Base-by-base conservation (phyloP, 2,797 vertebrate species). In the Merluccius polli region DNA sequence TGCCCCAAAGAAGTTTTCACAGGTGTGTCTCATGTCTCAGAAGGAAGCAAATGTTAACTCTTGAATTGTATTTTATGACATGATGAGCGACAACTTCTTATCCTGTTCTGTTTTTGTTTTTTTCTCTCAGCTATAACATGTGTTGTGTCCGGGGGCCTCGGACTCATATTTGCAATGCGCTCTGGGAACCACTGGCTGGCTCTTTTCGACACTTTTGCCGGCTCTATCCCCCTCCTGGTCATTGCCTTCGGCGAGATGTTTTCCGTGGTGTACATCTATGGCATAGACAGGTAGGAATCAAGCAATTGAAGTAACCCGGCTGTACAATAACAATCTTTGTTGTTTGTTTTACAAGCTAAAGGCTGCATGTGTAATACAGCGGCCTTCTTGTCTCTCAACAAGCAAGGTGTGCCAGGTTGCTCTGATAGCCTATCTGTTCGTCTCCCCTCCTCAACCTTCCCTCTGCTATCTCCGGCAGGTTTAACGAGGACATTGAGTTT, bases 181-280 rank as follows among this genome's bases (percentile, higher is more conserved):
- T 98, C 97, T 2, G 97, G 98, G 70, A 96, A 96, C 85, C 98
- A 99, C 84, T 99, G 96, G 98, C 88, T 99, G 18, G 93, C 93
- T 63, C 90, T 99, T 30, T 95, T 99, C 85, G 96, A 99, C 75
- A 71, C 73, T 59, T 99, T 95, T 67, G 96, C 96, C 0, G 97
- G 96, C 44, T 99, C 98, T 24, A 96, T 99, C 68, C 98, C 98
- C 0, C 90, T 99, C 72, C 91, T 99, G 27, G 81, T 98, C 79
- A 95, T 98, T 0, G 97, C 95, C 29, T 96, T 99, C 84, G 97
- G 87, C 78, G 97, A 99, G 91, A 98, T 97, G 95, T 73, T 97
- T 10, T 27, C 94, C 0, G 95, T 98, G 0, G 83, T 95, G 71
- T 98, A 99, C 82, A 84, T 99, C 79, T 99, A 98, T 1, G 97